Base-by-base conservation (phyloP, 2,113 vertebrate genomes). In the Oryzias celebensis region DNA sequence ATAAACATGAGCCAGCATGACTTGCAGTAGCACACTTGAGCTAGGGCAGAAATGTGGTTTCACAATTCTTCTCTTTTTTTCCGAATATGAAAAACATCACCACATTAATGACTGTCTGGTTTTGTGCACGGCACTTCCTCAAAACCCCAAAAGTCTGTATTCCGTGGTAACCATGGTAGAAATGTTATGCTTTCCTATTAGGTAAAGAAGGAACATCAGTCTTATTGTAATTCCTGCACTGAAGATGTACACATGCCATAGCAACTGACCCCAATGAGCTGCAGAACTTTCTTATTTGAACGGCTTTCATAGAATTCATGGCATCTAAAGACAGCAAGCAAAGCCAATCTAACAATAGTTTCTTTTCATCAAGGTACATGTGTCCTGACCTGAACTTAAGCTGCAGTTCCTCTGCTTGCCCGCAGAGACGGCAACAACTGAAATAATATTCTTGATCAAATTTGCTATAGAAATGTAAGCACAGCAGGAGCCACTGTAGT, bases 31-130 rank as follows among this genome's bases (percentile, higher is more conserved):
- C 62, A 44, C 64, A 41, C 69, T 69, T 71, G 43, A 78, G 68
- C 85, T 81, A 68, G 55, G 68, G 52, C 71, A 62, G 36, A 80
- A 80, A 75, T 85, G 80, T 80, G 79, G 83, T 86, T 88, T 87
- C 68, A 81, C 73, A 68, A 74, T 70, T 62, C 62, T 66, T 79
- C 51, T 75, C 50, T 51, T 55, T 49, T 68, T 68, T 58, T 73
- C 69, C 78, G 85, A 85, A 88, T 82, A 74, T 78, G 73, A 87
- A 85, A 80, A 85, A 87, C 80, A 85, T 78, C 70, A 78, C 81
- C 76, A 58, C 83, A 76, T 84, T 85, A 85, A 87, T 87, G 58
- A 77, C 75, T 82, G 80, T 61, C 75, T 81, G 55, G 58, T 51
- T 54, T 83, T 61, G 18, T 41, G 31, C 52, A 70, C 69, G 71